Evolutionary conservation across 2,797 vertebrate genomes (phyloP), one percentile per base, ranked within the genome.

Genomic region (Paedocypris micromegethes): DNA sequence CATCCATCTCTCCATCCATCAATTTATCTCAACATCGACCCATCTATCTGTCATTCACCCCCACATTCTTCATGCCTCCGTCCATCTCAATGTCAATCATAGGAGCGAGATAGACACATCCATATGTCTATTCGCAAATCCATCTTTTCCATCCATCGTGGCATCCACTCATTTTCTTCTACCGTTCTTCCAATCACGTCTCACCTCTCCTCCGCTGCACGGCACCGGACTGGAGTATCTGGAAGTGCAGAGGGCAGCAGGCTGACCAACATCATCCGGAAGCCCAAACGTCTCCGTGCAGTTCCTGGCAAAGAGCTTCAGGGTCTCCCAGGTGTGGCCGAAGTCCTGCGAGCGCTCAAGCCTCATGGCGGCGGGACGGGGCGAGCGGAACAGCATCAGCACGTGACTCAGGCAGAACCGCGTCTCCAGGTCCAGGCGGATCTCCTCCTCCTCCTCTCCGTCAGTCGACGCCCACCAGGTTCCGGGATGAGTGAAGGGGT

Each of bases 191-290:
- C 23, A 23, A 23, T 23, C 23, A 23, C 23, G 23, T 23, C 80
- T 82, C 74, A 94, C 93, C 93, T 96, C 94, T 59, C 93, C 93
- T 67, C 88, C 83, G 6, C 83, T 92, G 79, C 92, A 95, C 59
- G 93, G 93, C 55, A 78, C 65, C 51, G 83, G 79, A 2, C 83
- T 80, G 2, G 90, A 92, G 73, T 96, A 95, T 46, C 92, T 91
- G 67, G 93, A 93, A 0, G 94, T 96, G 67, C 94, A 96, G 60
- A 88, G 71, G 3, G 92, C 90, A 3, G 85, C 89, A 9, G 87
- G 86, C 58, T 90, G 83, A 56, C 9, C 38, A 2, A 83, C 75
- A 61, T 95, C 93, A 72, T 95, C 91, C 43, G 84, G 80, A 67
- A 93, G 81, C 56, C 90, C 86, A 64, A 96, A 95, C 47, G 88